Evolutionary conservation across 2,113 vertebrate genomes (phyloP), one percentile per base, ranked within the genome.

Genomic region (Pelvicachromis taeniatus): DNA sequence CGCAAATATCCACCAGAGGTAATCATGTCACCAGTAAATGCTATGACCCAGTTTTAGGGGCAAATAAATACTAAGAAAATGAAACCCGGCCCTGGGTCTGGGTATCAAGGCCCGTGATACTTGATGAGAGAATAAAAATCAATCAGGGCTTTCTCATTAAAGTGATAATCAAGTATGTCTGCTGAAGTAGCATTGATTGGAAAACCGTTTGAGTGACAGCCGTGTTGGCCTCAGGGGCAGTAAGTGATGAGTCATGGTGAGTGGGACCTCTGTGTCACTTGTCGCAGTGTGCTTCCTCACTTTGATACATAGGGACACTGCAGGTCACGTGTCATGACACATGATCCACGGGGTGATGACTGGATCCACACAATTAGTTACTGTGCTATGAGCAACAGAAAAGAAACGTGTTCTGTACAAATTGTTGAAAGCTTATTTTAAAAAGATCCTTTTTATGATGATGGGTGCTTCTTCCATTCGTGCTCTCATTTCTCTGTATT

Each of bases 131-230:
- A 94, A 91, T 87, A 89, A 83, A 91, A 93, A 95, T 94, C 92
- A 93, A 94, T 94, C 79, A 10, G 33, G 56, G 77, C 52, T 80
- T 90, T 84, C 94, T 94, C 92, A 92, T 94, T 94, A 95, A 83
- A 91, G 90, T 40, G 16, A 95, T 95, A 93, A 93, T 94, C 93
- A 93, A 94, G 80, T 90, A 77, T 29, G 87, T 89, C 79, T 55
- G 68, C 81, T 80, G 81, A 68, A 86, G 89, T 78, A 63, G 42
- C 79, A 94, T 93, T 94, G 93, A 95, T 95, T 91, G 77, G 81
- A 87, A 90, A 88, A 73, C 85, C 70, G 77, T 90, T 77, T 94
- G 92, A 94, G 89, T 94, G 94, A 90, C 93, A 94, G 87, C 75
- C 54, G 26, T 78, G 81, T 87, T 55, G 79, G 80, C 86, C 91